Evolutionary conservation across 2,888 invertebrate species (phyloP), one percentile per base, ranked within the genome.

Genomic region (Noctuana brunneofusca): DNA sequence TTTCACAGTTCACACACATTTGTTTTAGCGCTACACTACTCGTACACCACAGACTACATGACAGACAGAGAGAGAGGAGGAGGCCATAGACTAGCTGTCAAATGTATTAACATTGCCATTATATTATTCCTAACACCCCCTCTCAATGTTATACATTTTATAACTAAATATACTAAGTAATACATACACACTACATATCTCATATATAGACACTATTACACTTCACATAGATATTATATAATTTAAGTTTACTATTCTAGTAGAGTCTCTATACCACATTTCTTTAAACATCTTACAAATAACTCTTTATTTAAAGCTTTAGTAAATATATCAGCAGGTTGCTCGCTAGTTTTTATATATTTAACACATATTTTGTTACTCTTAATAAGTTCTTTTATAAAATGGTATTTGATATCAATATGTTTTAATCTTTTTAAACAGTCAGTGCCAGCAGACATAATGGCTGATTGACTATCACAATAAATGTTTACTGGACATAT

Each of bases 291-390:
- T 24, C 22, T 38, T 12, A 22, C 2, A 12, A 38, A 18, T 38
- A 54, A 38, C n/a, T 64, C 60, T 30, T 38, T 66, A 50, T 50
- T 60, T 16, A 66, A 57, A 5, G 64, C 12, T 50, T 68, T 68
- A 18, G 66, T 67, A 35, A 68, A 59, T 56, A 68, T 63, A 32
- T 66, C 69, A 38, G 65, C 66, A n/a, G 32, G 22, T 59, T 68
- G 67, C 0, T 66, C 58, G 14, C 24, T 22, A 27, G 64, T 67
- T 49, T 57, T 64, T 11, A 69, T 50, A 59, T 66, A 69, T 46
- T 66, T 63, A 20, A 69, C 8, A 63, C 46, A 24, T 18, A 63
- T 50, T 35, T 60, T 65, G 30, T 50, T 52, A 20, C 59, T 50
- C 38, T 63, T 60, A 50, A 69, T 53, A 8, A 60, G 54, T 30